Conservation (phyloP, 2,888 invertebrate genomes). For the Tachina fera region DNA sequence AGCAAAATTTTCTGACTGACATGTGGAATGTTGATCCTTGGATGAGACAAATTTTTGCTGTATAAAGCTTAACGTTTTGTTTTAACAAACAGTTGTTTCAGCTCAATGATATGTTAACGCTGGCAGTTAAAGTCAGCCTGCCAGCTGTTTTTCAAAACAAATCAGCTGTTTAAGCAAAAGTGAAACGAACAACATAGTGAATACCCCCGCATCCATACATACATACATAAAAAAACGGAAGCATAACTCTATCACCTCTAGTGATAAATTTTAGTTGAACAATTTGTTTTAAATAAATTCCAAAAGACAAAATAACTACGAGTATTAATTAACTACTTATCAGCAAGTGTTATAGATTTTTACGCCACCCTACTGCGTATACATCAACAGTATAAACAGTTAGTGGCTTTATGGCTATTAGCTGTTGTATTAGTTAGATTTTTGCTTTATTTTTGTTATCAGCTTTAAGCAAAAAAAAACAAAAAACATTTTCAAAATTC, state of each 20-base stretch:
- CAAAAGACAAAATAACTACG: neutral
- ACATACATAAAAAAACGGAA: neutral
- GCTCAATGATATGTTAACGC: too few relatives aligned
- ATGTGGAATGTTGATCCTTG: too few relatives aligned
- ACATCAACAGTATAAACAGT: too few relatives aligned
- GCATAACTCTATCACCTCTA: neutral
- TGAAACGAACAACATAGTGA: neutral
- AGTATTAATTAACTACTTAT: conserved; percentile 16
- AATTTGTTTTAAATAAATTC: conserved; percentile 5
- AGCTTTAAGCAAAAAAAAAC: neutral
- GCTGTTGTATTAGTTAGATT: neutral
- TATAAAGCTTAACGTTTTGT: too few relatives aligned
- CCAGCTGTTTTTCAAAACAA: neutral
- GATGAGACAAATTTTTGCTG: too few relatives aligned
- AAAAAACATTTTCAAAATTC: conserved; percentile 16
- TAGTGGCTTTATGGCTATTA: neutral
- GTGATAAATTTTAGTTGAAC: neutral
- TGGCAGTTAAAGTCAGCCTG: too few relatives aligned
- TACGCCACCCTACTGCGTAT: conserved; percentile 14
- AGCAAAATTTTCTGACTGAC: too few relatives aligned
- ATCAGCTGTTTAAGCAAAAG: neutral
- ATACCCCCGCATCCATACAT: neutral
- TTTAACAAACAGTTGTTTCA: too few relatives aligned
- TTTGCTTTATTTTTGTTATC: conserved; percentile 28
- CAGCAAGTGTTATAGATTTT: conserved; percentile 11